Conservation (phyloP, 2,888 invertebrate genomes). For the Watsonalla cultraria region DNA sequence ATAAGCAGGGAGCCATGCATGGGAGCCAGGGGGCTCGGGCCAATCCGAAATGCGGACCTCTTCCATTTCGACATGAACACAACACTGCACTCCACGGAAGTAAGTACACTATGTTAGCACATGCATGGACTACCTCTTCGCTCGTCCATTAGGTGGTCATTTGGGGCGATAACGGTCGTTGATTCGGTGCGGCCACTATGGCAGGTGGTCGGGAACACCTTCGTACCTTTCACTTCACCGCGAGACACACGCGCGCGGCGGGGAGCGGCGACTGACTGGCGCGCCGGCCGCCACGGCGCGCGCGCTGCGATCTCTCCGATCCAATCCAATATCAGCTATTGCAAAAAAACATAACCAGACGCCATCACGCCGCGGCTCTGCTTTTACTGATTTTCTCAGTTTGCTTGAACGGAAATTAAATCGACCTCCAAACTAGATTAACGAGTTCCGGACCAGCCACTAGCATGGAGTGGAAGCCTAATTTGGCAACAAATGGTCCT, state of each 20-base stretch:
- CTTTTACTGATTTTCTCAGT: constrained; percentile 42
- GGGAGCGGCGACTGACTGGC: constrained; percentile 63
- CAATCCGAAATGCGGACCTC: constrained; percentile 83
- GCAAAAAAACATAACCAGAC: constrained; percentile 44
- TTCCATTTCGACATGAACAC: constrained; percentile 76
- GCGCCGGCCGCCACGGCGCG: constrained; percentile 38
- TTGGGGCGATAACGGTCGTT: constrained; percentile 71
- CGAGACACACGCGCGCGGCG: constrained; percentile 56
- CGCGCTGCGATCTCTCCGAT: constrained; percentile 63
- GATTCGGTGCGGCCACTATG: constrained; percentile 37
- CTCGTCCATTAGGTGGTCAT: constrained; percentile 73
- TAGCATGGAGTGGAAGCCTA: constrained; percentile 4
- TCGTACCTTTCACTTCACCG: constrained; percentile 17
- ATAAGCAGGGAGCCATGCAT: constrained; percentile 89
- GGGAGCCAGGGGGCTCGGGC: constrained; percentile 83
- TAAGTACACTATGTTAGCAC: constrained; percentile 59
- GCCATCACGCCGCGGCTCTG: constrained; percentile 36
- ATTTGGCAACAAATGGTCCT: constrained; percentile 38
- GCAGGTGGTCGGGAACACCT: constrained; percentile 17
- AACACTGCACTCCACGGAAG: constrained; percentile 71
- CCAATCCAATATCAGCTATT: constrained; percentile 38
- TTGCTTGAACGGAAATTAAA: constrained; percentile 46
- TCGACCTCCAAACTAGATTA: constrained; percentile 48
- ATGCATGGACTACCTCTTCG: constrained; percentile 74
- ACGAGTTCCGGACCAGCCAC: constrained; percentile 41